Evolutionary conservation across 1,140 invertebrate species (phyloP).

Genomic region (Cherax destructor): DNA sequence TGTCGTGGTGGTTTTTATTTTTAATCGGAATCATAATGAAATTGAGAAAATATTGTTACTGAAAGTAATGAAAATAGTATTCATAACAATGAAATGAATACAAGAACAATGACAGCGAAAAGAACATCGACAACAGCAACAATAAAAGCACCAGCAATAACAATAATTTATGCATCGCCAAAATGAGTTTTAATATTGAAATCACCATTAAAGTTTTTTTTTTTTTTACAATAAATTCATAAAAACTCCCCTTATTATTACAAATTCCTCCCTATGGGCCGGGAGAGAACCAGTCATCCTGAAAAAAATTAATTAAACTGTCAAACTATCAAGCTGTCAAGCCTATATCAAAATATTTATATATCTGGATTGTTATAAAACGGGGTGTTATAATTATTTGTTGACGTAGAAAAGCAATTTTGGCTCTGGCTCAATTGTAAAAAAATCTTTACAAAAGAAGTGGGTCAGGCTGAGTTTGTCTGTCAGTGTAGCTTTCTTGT

Average conservation of each 20-base stretch:
- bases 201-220: background rate
- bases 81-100: too few species aligned
- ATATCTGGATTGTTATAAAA: background rate
- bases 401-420: background rate
- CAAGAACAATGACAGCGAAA: too few species aligned
- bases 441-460: too few species aligned
- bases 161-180: too few species aligned
- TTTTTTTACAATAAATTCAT: background rate
- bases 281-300: background rate
- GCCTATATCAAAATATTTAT: background rate
- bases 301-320: background rate
- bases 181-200: too few species aligned
- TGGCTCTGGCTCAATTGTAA: background rate
- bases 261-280: background rate
- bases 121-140: too few species aligned
- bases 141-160: too few species aligned
- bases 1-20: too few species aligned
- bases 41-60: too few species aligned
- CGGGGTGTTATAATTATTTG: background rate
- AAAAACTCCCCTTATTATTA: background rate
- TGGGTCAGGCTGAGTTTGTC: too few species aligned
- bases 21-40: background rate
- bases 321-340: background rate
- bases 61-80: too few species aligned
- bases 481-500: too few species aligned